A percentile compares a stretch with the other conserved stretches of the same genome.
These are phyloP conservation scores for Chrysoperla carnea DNA, from an alignment of 1,140 invertebrate species.

Conservation along the genomic window DNA sequence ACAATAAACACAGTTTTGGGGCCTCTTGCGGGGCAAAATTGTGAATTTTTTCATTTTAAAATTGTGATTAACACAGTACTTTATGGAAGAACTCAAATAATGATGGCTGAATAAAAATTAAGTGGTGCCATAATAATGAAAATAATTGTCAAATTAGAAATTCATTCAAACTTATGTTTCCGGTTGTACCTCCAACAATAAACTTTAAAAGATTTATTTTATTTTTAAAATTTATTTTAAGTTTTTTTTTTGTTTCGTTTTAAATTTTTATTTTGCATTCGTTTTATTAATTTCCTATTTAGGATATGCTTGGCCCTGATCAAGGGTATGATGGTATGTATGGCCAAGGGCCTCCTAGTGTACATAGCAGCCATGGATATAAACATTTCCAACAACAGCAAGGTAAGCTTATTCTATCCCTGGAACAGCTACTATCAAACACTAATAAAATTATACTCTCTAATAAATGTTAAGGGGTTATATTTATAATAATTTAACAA, in stretches of 20 bases:
- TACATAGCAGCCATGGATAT: constrained; percentile 56
- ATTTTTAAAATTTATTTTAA: constrained; percentile 5
- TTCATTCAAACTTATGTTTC: too few relatives aligned
- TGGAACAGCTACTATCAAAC: neutral
- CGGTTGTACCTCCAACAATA: too few relatives aligned
- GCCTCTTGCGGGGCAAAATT: too few relatives aligned
- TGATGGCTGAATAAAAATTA: too few relatives aligned
- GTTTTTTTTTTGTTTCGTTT: constrained; percentile 10
- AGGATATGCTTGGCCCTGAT: constrained; percentile 85
- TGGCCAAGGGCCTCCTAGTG: constrained; percentile 64
- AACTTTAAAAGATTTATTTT: neutral
- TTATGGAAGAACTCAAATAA: too few relatives aligned
- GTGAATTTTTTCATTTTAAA: too few relatives aligned
- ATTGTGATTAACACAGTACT: too few relatives aligned
- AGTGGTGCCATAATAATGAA: too few relatives aligned
- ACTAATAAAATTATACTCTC: neutral
- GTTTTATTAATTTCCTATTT: constrained; percentile 28
- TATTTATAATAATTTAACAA: too few relatives aligned
- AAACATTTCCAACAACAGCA: constrained; percentile 52
- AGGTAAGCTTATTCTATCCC: constrained; percentile 39
- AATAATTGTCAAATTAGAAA: too few relatives aligned
- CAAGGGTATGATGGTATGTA: constrained; percentile 86
- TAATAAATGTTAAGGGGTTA: too few relatives aligned
- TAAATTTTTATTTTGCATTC: constrained; percentile 31
- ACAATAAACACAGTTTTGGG: too few relatives aligned